These are phyloP conservation scores for Bruchidius siliquastri DNA, from an alignment of 2,888 invertebrate species.

Conservation along the genomic window DNA sequence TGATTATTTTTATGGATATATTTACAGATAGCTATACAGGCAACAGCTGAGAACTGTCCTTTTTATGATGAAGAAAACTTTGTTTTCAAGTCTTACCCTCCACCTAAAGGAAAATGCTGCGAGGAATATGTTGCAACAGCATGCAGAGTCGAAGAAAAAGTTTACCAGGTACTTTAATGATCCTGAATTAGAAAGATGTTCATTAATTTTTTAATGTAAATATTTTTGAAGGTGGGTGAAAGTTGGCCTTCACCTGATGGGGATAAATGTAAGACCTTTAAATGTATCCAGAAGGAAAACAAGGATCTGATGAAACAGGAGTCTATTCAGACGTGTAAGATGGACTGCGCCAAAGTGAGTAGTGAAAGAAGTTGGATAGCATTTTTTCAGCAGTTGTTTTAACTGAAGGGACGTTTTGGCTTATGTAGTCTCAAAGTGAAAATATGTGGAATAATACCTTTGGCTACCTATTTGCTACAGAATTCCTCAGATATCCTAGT, in stretches of 20 bases:
- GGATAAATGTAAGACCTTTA: conserved; percentile 55
- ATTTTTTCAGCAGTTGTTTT: too few species aligned
- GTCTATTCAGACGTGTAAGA: conserved; percentile 53
- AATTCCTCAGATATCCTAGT: too few species aligned
- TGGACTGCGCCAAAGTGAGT: conserved; percentile 44
- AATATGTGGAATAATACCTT: too few species aligned
- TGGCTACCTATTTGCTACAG: too few species aligned
- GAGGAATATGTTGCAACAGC: conserved; percentile 51
- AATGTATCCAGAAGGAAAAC: conserved; percentile 48
- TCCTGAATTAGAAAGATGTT: too few species aligned
- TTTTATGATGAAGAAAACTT: conserved; percentile 44
- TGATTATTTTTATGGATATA: not conserved
- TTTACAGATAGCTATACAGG: conserved; percentile 14
- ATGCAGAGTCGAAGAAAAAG: conserved; percentile 50
- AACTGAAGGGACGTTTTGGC: too few species aligned
- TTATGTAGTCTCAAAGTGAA: too few species aligned
- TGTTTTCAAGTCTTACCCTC: not conserved
- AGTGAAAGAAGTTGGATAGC: too few species aligned
- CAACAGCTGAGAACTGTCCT: conserved; percentile 52
- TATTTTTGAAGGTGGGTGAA: conserved; percentile 36
- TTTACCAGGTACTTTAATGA: conserved; percentile 44
- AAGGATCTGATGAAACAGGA: conserved; percentile 53
- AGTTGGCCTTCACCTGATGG: conserved; percentile 41
- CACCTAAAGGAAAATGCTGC: conserved; percentile 52
- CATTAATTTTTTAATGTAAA: too few species aligned